Base-by-base conservation (phyloP, 2,113 vertebrate genomes). In the Siniperca chuatsi region DNA sequence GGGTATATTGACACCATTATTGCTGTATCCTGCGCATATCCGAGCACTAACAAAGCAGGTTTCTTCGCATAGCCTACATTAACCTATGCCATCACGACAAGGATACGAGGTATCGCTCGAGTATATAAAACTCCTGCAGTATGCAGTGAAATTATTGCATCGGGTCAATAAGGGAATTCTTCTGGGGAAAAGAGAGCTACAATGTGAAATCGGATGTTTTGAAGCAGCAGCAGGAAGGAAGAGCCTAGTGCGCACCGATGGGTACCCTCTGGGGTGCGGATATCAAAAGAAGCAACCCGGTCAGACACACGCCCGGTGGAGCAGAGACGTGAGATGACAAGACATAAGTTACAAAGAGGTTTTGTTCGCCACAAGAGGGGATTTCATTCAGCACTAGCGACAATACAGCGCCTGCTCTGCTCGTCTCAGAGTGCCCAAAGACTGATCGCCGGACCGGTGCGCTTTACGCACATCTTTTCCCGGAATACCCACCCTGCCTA, bases 151-250 rank as follows among this genome's bases (percentile, higher is more conserved):
- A 84, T 78, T 4, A 82, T 78, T 78, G 69, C 79, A 81, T 62
- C 70, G 42, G 50, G 40, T 77, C 57, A 74, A 33, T 37, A 12
- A 72, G 65, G 81, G 70, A 71, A 78, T 81, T 82, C 65, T 78
- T 84, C 54, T 61, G 57, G 75, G 83, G 62, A 85, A 68, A 40
- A 81, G 64, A 77, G 85, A 72, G 71, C 70, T 23, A 55, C 71
- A 58, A 42, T 85, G 82, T 93, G 88, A 89, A 93, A 94, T 72
- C 66, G 74, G 87, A 91, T 93, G 89, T 93, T 85, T 77, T 72
- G 44, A 89, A 87, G 73, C 74, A 44, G 87, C 40, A 46, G 61
- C 54, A 54, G 64, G 78, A 62, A 74, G 67, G 58, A 70, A 75
- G 75, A 74, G 72, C 42, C 50, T 18, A 6, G 85, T 71, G 92